Percentiles rank a stretch among this genome's conserved stretches.
Conservation (phyloP, 2,888 invertebrate genomes). For the Sminthurides aquaticus region DNA sequence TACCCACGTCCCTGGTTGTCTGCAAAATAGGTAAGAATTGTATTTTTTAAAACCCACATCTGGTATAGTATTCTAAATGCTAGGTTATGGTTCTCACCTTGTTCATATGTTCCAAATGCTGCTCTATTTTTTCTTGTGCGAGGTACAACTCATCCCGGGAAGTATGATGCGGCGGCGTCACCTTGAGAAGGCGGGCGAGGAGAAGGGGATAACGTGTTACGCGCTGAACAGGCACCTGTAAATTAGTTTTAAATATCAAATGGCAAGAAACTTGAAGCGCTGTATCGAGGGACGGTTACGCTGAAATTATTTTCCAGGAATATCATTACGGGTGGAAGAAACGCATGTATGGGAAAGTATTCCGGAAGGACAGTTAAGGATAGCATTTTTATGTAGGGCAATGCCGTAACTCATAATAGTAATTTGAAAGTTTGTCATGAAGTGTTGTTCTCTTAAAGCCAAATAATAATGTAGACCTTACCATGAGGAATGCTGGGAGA, state of each 20-base stretch:
- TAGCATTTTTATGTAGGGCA: too few species aligned
- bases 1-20: constrained; percentile 41
- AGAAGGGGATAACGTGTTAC: constrained; percentile 94
- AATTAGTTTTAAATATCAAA: constrained; percentile 1
- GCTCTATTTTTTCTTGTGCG: constrained; percentile 85
- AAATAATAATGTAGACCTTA: constrained; percentile 51
- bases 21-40: constrained; percentile 10
- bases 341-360: too few species aligned
- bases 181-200: constrained; percentile 79
- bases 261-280: neutral
- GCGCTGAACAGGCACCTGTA: constrained; percentile 84
- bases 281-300: neutral
- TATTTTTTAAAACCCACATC: constrained; percentile 6
- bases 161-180: constrained; percentile 70
- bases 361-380: too few species aligned
- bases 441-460: too few species aligned
- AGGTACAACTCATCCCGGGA: constrained; percentile 74
- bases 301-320: neutral
- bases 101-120: constrained; percentile 88
- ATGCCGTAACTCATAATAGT: too few species aligned
- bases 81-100: constrained; percentile 51
- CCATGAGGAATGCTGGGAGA: constrained; percentile 95
- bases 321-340: neutral
- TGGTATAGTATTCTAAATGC: neutral
- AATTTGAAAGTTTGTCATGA: too few species aligned